Base-by-base conservation (phyloP, 2,797 vertebrate genomes). In the Sebastes trivittatus region DNA sequence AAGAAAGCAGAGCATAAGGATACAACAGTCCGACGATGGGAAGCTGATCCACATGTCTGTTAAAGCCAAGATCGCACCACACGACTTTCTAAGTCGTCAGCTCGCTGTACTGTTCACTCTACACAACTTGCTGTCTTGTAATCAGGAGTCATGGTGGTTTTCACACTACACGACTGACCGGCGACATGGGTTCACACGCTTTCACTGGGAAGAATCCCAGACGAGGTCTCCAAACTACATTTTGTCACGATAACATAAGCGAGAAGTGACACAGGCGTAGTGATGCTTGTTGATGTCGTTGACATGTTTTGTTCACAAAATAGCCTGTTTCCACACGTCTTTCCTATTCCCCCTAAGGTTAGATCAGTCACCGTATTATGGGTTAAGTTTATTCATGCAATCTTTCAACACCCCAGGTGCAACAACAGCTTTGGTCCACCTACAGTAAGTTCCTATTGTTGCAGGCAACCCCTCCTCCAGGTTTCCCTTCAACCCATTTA, bases 11-110 rank as follows among this genome's bases (percentile, higher is more conserved):
- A 67, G 64, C 5, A 36, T 63, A 61, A 27, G 29, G 54, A 72
- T 67, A 30, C n/a, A 75, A 29, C 22, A 52, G 25, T 62, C 23
- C 25, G 32, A 27, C 36, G 18, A 18, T 3, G 7, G 6, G 20
- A 63, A 63, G 71, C 77, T 80, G 68, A 76, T 63, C 34, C 7
- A 34, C 20, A 49, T 49, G 11, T 76, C 56, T n/a, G 13, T 67
- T 34, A 49, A 49, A 49, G 18, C 18, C 46, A 49, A 49, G 46
- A 49, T 49, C 46, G 3, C 46, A 20, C 18, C 2, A 49, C 46
- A 49, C 1, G 7, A 49, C 16, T 49, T 8, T 46, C 42, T 18
- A 46, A 46, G 0, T n/a, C 49, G 20, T 52, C 49, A 20, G 20
- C 20, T 8, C 6, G 2, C 49, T n/a, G 49, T 52, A 52, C 20